Percentiles rank a stretch among this genome's conserved stretches.
Evolutionary conservation across 2,888 invertebrate genomes (phyloP).

Genomic region (Dendrolimus pini): DNA sequence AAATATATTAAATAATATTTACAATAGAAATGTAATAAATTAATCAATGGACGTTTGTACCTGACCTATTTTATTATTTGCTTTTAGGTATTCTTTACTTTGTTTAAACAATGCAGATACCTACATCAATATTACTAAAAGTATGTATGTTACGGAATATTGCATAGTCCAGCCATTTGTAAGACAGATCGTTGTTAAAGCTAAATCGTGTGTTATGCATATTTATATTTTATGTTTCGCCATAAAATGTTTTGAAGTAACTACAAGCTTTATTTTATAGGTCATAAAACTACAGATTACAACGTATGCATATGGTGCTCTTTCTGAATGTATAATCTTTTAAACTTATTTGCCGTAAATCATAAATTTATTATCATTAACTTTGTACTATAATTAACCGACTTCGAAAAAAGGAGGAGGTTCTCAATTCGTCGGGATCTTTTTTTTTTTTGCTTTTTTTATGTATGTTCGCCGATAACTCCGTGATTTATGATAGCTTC

Average conservation of each 20-base stretch:
- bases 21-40: too few relatives aligned
- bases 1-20: too few relatives aligned
- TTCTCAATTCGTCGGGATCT: too few relatives aligned
- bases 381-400: not conserved
- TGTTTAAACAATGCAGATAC: too few relatives aligned
- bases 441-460: too few relatives aligned
- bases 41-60: too few relatives aligned
- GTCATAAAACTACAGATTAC: conserved; percentile 36
- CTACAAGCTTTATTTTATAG: conserved; percentile 49
- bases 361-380: conserved; percentile 5
- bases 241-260: conserved; percentile 54
- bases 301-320: not conserved
- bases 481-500: too few relatives aligned
- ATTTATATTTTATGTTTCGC: conserved; percentile 49
- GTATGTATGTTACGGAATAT: not conserved
- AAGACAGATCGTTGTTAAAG: not conserved
- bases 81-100: too few relatives aligned
- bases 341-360: conserved; percentile 1
- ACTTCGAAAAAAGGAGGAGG: too few relatives aligned
- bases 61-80: too few relatives aligned
- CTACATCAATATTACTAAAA: too few relatives aligned
- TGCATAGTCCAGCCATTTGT: not conserved
- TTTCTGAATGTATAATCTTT: not conserved
- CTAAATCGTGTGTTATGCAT: conserved; percentile 22
- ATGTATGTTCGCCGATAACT: too few relatives aligned